Evolutionary conservation across 2,888 invertebrate species (phyloP).

Genomic region (Plebejus anna): DNA sequence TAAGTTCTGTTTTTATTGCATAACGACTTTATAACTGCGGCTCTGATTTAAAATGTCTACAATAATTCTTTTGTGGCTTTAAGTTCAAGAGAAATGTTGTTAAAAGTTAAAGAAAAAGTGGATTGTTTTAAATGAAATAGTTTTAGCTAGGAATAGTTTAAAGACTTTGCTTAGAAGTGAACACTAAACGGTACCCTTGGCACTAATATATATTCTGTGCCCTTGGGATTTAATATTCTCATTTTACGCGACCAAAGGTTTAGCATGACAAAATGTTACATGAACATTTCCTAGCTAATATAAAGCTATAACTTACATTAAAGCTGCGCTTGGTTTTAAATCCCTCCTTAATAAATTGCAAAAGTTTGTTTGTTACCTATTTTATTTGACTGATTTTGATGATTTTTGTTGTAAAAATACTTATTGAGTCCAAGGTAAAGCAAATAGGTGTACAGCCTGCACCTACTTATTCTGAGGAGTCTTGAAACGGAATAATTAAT

Average conservation of each 20-base stretch:
- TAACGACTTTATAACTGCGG: slow-evolving; percentile 2
- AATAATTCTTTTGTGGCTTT: not conserved
- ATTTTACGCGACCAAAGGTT: not conserved
- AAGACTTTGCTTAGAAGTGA: not conserved
- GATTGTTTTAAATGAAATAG: not conserved
- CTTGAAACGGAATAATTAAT: too few relatives aligned
- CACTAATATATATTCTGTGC: not conserved
- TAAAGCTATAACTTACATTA: too few relatives aligned
- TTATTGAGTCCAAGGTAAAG: too few relatives aligned
- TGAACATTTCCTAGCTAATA: not conserved
- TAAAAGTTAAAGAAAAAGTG: not conserved
- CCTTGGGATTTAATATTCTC: not conserved
- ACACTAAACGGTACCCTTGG: not conserved
- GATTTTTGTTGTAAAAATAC: too few relatives aligned
- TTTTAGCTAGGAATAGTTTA: not conserved
- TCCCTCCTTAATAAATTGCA: too few relatives aligned
- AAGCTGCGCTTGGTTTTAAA: too few relatives aligned
- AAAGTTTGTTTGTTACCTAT: too few relatives aligned
- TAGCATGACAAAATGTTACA: not conserved
- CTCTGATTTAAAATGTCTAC: too few relatives aligned
- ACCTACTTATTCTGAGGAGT: too few relatives aligned
- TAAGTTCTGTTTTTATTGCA: not conserved
- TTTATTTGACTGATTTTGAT: too few relatives aligned
- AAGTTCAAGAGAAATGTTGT: not conserved
- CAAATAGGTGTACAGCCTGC: too few relatives aligned